These are phyloP conservation scores for Zhengitettix transpicula DNA, from an alignment of 2,888 invertebrate species.

Conservation along the genomic window DNA sequence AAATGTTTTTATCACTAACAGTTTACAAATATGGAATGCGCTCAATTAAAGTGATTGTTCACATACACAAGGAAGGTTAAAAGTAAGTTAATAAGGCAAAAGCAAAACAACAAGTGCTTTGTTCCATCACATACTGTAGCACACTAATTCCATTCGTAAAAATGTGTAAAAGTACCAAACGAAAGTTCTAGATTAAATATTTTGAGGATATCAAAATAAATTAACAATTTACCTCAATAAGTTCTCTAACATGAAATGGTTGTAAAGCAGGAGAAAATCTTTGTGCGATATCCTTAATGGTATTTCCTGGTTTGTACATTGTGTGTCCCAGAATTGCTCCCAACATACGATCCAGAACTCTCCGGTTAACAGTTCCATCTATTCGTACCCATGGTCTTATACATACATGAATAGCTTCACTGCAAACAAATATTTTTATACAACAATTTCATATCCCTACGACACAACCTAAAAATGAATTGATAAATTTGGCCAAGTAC, in stretches of 20 bases:
- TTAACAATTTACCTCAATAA: conserved; percentile 43
- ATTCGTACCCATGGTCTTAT: conserved; percentile 57
- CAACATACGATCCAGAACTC: conserved; percentile 50
- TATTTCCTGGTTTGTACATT: conserved; percentile 40
- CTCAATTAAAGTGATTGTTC: too few relatives aligned
- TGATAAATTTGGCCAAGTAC: too few relatives aligned
- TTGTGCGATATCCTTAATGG: conserved; percentile 33
- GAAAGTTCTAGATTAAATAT: too few relatives aligned
- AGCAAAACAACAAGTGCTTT: too few relatives aligned
- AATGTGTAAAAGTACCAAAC: too few relatives aligned
- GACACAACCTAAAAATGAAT: too few relatives aligned
- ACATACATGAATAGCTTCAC: conserved; percentile 20
- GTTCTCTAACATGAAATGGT: conserved; percentile 42
- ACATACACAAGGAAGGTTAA: too few relatives aligned
- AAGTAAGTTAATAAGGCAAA: too few relatives aligned
- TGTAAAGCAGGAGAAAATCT: conserved; percentile 46
- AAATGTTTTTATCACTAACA: background rate
- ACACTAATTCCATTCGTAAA: too few relatives aligned
- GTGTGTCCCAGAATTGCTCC: conserved; percentile 47
- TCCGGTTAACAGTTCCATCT: conserved; percentile 51
- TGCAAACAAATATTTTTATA: background rate
- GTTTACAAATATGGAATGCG: too few relatives aligned
- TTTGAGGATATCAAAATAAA: background rate
- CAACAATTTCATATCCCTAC: background rate
- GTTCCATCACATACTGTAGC: too few relatives aligned